phyloP scores from a whole-genome alignment of 2,113 vertebrate genomes.

The Boulengeromyrus knoepffleri region DNA sequence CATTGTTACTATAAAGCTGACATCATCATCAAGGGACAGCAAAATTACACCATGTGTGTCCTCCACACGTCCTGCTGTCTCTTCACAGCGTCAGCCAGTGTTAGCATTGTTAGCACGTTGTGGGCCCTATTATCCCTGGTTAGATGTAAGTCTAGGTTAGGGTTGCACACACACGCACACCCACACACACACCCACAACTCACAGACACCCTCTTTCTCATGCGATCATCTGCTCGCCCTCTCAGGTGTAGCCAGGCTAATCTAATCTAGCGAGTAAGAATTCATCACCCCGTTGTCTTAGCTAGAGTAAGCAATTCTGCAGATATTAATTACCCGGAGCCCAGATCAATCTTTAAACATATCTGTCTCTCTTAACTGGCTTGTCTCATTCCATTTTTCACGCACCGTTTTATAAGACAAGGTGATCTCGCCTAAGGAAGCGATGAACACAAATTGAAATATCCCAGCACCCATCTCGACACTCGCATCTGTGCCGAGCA shows the following conservation, averaged over 20 bases:
- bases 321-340: constrained; percentile 33
- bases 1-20: too few species aligned
- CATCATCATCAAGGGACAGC: too few species aligned
- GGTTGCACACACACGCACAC: background rate
- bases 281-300: constrained; percentile 34
- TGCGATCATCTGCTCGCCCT: background rate
- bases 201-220: background rate
- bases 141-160: background rate
- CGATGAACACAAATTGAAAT: constrained; percentile 17
- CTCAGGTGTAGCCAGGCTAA: background rate
- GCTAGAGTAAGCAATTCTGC: constrained; percentile 25
- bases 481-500: background rate
- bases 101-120: background rate
- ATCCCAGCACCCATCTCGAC: background rate
- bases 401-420: constrained; percentile 29
- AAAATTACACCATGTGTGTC: too few species aligned
- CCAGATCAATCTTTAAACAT: constrained; percentile 31
- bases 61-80: too few species aligned
- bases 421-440: constrained; percentile 31
- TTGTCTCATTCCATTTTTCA: constrained; percentile 33
- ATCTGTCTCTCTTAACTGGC: constrained; percentile 27
- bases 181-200: background rate
- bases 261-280: constrained; percentile 7
- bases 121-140: background rate
- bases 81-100: too few species aligned